Evolutionary conservation across 2,888 invertebrate species (phyloP), one percentile per base, ranked within the genome.

Genomic region (Chrysina gloriosa): DNA sequence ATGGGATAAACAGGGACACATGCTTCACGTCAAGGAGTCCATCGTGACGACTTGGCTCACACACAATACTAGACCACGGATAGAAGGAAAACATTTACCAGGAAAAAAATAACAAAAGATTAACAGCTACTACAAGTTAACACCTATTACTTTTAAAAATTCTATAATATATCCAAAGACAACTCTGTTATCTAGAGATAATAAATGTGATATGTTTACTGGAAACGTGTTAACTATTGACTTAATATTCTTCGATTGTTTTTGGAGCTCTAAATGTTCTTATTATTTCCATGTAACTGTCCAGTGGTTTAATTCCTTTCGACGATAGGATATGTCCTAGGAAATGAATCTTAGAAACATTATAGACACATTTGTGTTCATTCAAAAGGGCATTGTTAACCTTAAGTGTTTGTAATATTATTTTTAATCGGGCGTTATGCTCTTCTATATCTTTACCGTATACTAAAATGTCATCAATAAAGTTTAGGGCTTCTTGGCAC

Each of bases 221-320:
- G n/a, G n/a, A n/a, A n/a, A n/a, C n/a, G n/a, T n/a, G n/a, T n/a
- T n/a, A n/a, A n/a, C n/a, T n/a, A n/a, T n/a, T n/a, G n/a, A n/a
- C n/a, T n/a, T n/a, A n/a, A n/a, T n/a, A n/a, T n/a, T n/a, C n/a
- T 42, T 77, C 77, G 65, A 74, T 74, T 11, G 34, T 73, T 2
- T 25, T 63, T 3, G 77, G 77, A 6, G 71, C 23, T 52, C 73
- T 65, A 36, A 78, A 76, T 3, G 71, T 47, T 25, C 21, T 3
- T 1, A 74, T 72, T n/a, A 72, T 50, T 27, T 72, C 63, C 6
- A 77, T 61, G 11, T 69, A 14, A 4, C 34, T 48, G 6, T 29
- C 21, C 7, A 77, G 48, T 0, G 82, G 81, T 34, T 66, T 67
- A 2, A 78, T 80, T 27, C 81, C 80, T 0, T 63, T 0, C 0